Base-by-base conservation (phyloP, 2,113 vertebrate species). In the Odontophorus gujanensis region DNA sequence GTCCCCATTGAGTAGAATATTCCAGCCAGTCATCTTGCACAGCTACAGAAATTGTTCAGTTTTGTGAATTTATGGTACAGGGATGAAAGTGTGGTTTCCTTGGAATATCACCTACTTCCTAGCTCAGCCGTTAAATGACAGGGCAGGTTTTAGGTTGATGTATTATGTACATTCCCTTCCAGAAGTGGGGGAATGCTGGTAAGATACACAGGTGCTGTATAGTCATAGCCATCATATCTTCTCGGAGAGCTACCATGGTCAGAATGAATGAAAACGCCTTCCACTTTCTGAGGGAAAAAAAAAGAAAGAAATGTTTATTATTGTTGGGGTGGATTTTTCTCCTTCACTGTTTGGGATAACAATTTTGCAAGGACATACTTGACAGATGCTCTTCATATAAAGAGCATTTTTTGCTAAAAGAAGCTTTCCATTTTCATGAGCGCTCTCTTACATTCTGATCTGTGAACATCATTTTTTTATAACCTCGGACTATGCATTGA, bases 161-260 rank as follows among this genome's bases (percentile, higher is more conserved):
- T 26, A 50, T 53, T 62, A 28, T 69, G 51, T 50, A 2, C 0
- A 0, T 45, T 89, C 9, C 21, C 2, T 32, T 71, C 22, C 51
- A 72, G 32, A 65, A 53, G 19, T 6, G 8, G 25, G 72, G 51
- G 63, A 91, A 19, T 24, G 26, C 28, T 26, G 40, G 4, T 68
- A 61, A 72, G 32, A 72, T 51, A 48, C 19, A 38, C 21, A 77
- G 7, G 34, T 69, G 32, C 65, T 72, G 13, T 25, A 62, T 24
- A 71, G n/a, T 55, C 5, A 0, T 3, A 32, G 22, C 55, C 30
- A 2, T 59, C 24, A 12, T 55, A 65, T 74, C 58, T 87, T 30
- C 36, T 73, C 43, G 50, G 81, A 92, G 65, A 34, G 20, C 20
- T 16, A 14, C n/a, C 0, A 0, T 4, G 53, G 26, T 13, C 45